Percentiles rank a stretch among this genome's conserved stretches.
Conservation (phyloP, 2,797 vertebrate genomes). For the Rousettus madagascariensis region DNA sequence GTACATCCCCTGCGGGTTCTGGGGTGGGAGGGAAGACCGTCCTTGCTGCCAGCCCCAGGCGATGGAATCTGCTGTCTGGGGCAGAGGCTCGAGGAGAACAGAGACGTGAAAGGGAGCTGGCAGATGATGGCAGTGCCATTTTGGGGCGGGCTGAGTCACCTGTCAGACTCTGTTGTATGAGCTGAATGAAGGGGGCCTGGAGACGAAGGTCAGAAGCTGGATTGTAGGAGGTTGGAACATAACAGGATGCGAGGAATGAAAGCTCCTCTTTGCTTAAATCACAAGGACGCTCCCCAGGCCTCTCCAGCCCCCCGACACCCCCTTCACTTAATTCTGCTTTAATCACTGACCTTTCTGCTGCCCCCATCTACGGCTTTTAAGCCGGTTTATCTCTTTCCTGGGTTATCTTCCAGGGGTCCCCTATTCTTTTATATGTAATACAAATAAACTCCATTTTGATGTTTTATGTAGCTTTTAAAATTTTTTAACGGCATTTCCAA, state of each 20-base stretch:
- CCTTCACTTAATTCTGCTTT: not conserved
- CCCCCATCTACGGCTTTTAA: not conserved
- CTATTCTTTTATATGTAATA: not conserved
- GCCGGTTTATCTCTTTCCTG: not conserved
- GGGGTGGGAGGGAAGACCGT: not conserved
- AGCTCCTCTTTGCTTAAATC: not conserved
- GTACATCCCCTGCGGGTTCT: not conserved
- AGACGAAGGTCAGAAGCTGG: not conserved
- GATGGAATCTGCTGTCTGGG: not conserved
- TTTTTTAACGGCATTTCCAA: not conserved
- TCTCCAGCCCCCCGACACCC: not conserved
- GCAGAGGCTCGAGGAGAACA: not conserved
- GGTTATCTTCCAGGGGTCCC: not conserved
- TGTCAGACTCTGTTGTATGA: not conserved
- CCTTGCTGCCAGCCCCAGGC: not conserved
- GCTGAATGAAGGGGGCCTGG: not conserved
- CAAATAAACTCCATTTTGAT: not conserved
- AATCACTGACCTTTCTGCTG: not conserved
- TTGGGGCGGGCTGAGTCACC: accelerated
- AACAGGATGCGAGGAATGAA: not conserved
- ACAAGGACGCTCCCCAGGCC: no score
- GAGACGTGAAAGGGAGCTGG: not conserved
- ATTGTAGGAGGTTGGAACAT: not conserved
- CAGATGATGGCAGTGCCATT: no score
- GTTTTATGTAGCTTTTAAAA: not conserved